Evolutionary conservation across 2,888 invertebrate genomes (phyloP), one percentile per base, ranked within the genome.

Genomic region (Pyrrhosoma nymphula): DNA sequence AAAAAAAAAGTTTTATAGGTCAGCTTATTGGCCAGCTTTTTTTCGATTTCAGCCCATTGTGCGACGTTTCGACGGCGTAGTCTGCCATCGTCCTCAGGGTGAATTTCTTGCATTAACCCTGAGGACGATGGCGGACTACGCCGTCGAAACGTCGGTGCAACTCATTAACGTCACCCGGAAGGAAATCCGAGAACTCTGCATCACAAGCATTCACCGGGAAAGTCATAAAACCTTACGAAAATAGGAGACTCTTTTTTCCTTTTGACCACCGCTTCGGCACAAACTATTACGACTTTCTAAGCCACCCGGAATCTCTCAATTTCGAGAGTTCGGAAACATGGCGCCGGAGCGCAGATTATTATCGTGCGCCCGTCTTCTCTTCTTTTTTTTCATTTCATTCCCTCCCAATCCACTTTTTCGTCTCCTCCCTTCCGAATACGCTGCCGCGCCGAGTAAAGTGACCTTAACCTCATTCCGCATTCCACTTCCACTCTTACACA

Each of bases 401-500:
- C 69, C 69, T 69, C 47, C 47, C 47, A 47, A 47, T 12, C 82
- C 82, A 82, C 35, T 82, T 35, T 82, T 26, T 26, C 23, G n/a
- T 26, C n/a, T 20, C 26, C 69, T 26, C n/a, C n/a, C 69, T 69
- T 30, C 82, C 82, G 35, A 18, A 2, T 60, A 0, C 35, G 16
- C 35, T 16, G 30, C 82, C 35, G n/a, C 60, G 1, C 16, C 60
- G 60, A 20, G 60, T 16, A 60, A 8, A 47, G 69, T 35, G 82
- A 82, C 82, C 82, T 82, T 82, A 82, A 82, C 82, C 82, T 35
- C 82, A 82, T 82, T 82, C 69, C 69, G 69, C 82, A 82, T 82
- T 35, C 69, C 69, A 69, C 26, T 69, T 69, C 69, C 69, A 69
- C 69, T 69, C 26, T 47, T 47, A 47, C 47, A 47, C 47, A 47